Conservation (phyloP, 2,797 vertebrate species). For the Kryptopterus vitreolus region DNA sequence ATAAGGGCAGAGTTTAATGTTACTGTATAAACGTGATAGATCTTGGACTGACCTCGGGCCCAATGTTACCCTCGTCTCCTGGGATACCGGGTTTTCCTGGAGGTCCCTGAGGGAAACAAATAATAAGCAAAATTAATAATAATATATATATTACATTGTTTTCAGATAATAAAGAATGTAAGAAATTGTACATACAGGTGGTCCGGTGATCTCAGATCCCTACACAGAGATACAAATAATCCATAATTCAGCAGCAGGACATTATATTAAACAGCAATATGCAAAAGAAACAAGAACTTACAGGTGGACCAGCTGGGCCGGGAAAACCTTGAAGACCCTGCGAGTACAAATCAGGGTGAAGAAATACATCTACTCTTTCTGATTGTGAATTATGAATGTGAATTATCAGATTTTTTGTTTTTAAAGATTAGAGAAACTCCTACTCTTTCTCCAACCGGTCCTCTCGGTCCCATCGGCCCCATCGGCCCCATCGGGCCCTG, state of each 20-base stretch:
- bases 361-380: not conserved
- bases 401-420: too few species aligned
- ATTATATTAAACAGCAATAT: not conserved
- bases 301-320: conserved; percentile 71
- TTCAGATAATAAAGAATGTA: too few species aligned
- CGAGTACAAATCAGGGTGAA: conserved; percentile 11
- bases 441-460: conserved; percentile 77
- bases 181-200: conserved; percentile 66
- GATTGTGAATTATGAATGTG: not conserved
- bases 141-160: too few species aligned
- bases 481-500: conserved; percentile 70
- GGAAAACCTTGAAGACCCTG: conserved; percentile 81
- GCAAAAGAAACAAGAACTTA: conserved; percentile 70
- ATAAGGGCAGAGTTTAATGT: too few species aligned
- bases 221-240: conserved; percentile 51
- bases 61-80: conserved; percentile 80
- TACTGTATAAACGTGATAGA: too few species aligned
- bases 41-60: conserved; percentile 72
- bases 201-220: conserved; percentile 73
- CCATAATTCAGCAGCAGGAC: not conserved
- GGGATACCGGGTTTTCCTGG: conserved; percentile 76
- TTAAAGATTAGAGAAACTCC: conserved; percentile 42
- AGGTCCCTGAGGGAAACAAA: conserved; percentile 63
- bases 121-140: not conserved
- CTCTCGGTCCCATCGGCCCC: conserved; percentile 76